Evolutionary conservation across 2,888 invertebrate species (phyloP).

Genomic region (Zhengitettix transpicula): DNA sequence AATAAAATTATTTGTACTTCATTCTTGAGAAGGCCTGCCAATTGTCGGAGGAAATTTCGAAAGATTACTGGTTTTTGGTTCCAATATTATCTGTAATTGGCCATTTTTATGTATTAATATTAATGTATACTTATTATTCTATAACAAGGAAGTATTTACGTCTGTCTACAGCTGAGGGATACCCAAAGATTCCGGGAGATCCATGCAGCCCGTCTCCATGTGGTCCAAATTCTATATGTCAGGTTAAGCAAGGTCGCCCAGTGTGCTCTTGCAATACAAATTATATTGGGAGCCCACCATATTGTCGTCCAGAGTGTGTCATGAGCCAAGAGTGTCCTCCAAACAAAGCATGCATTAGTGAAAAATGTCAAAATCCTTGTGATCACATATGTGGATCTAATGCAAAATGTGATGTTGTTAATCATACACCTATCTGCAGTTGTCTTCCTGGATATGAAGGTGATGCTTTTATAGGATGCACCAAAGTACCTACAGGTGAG

Average conservation of each 20-base stretch:
- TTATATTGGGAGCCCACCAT: constrained; percentile 66
- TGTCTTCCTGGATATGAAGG: constrained; percentile 63
- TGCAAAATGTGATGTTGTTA: constrained; percentile 61
- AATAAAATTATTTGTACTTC: too few species aligned
- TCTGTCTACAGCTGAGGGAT: constrained; percentile 17
- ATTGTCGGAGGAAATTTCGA: too few species aligned
- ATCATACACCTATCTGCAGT: constrained; percentile 66
- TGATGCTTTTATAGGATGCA: constrained; percentile 70
- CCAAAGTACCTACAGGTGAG: constrained; percentile 32
- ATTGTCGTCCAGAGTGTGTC: constrained; percentile 68
- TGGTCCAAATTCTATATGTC: constrained; percentile 70
- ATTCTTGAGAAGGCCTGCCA: too few species aligned
- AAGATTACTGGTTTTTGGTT: too few species aligned
- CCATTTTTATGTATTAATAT: too few species aligned
- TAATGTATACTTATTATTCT: too few species aligned
- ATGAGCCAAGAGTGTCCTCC: constrained; percentile 66
- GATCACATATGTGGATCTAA: constrained; percentile 58
- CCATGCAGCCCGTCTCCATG: constrained; percentile 40
- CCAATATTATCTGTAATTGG: too few species aligned
- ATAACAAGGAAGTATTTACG: too few species aligned
- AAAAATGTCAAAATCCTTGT: constrained; percentile 73
- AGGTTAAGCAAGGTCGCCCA: constrained; percentile 57
- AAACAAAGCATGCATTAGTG: constrained; percentile 61
- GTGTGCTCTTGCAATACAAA: constrained; percentile 66
- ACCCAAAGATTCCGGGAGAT: constrained; percentile 19